phyloP scores from a whole-genome alignment of 2,113 vertebrate species.

The Corynorhinus townsendii region DNA sequence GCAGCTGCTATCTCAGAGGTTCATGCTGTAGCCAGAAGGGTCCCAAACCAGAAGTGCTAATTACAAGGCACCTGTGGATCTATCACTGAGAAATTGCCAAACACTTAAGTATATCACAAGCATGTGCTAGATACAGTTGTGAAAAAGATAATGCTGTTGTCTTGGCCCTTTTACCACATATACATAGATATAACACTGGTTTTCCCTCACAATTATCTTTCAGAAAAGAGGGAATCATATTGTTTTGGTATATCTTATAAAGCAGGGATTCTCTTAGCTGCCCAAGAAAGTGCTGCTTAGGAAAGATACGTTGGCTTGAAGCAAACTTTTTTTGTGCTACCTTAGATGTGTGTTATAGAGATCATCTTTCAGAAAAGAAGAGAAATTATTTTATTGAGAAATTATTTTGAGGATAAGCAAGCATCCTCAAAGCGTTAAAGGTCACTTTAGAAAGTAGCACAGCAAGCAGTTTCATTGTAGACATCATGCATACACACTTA shows the following conservation, averaged over 20 bases:
- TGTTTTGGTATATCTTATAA: background rate
- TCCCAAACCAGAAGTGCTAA: background rate
- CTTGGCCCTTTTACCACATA: background rate
- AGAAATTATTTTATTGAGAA: background rate
- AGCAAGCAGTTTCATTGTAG: background rate
- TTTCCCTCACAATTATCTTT: background rate
- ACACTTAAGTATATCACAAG: fast-evolving
- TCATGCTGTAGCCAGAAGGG: background rate
- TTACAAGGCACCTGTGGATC: background rate
- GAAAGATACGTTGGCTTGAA: background rate
- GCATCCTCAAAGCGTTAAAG: background rate
- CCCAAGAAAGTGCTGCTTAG: background rate
- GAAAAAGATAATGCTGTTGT: background rate
- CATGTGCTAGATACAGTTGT: background rate
- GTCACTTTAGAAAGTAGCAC: background rate
- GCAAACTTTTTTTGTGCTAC: background rate
- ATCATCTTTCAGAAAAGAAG: background rate
- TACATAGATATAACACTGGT: background rate
- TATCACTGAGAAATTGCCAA: background rate
- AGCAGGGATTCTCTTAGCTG: background rate
- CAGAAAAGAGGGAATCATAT: background rate
- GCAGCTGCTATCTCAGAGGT: background rate
- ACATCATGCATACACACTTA: background rate
- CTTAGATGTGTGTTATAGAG: background rate
- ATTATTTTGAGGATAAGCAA: background rate